Evolutionary conservation across 2,113 vertebrate species (phyloP).

Genomic region (Tupaia tana): DNA sequence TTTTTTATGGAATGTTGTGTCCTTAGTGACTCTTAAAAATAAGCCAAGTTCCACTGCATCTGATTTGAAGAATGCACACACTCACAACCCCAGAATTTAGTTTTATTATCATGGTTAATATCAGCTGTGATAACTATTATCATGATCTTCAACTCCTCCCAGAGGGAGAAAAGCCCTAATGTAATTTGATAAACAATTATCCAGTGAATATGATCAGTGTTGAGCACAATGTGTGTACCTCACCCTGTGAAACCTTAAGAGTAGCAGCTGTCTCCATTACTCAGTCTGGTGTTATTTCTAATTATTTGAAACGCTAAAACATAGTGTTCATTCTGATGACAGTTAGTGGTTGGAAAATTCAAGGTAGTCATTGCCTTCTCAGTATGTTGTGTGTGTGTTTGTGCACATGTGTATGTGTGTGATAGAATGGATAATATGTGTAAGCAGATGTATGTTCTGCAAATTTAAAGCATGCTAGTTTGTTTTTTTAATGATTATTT

Average conservation of each 20-base stretch:
- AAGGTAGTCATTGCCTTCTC: neutral
- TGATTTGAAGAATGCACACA: neutral
- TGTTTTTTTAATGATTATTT: neutral
- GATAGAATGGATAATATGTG: neutral
- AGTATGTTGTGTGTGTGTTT: rapidly evolving
- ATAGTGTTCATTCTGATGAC: neutral
- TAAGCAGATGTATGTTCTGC: neutral
- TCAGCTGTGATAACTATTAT: neutral
- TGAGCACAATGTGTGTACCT: neutral
- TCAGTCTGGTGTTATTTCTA: neutral
- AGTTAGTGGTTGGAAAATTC: neutral
- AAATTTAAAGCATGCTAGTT: neutral
- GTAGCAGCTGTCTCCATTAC: neutral
- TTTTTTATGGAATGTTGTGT: neutral
- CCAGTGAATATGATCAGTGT: neutral
- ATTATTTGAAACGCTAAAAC: neutral
- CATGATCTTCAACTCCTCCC: neutral
- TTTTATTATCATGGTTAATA: neutral
- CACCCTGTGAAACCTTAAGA: neutral
- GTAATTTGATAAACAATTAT: neutral
- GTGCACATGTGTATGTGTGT: rapidly evolving
- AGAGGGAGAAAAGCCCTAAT: neutral
- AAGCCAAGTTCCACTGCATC: neutral
- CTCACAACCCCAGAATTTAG: neutral
- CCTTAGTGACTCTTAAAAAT: constrained; percentile 1